Base-by-base conservation (phyloP, 1,140 invertebrate species). In the Heliconius hewitsoni region DNA sequence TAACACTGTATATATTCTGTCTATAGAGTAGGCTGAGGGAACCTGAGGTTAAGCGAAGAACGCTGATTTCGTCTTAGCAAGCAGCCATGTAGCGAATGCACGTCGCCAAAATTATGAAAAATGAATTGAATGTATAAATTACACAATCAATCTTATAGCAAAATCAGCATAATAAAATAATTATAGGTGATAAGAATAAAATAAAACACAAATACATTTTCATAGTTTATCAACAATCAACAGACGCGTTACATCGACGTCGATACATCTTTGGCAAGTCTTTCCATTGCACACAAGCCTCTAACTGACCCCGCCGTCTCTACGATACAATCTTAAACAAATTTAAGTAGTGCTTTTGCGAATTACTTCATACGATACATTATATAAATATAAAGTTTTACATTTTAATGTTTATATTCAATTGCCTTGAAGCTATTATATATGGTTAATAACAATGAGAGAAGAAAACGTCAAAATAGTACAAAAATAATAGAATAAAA, bases 211-310 rank as follows among this genome's bases (percentile, higher is more conserved):
- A 37, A 66, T 78, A 19, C 23, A 78, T 80, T 79, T 82, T 83
- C 77, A 81, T 81, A 89, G 88, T 93, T 92, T 92, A 89, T 90
- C 90, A 92, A 93, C 89, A 91, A 85, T 86, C 87, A 91, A 93
- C 87, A 91, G 86, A 85, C 81, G 80, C 86, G 73, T 87, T 86
- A 85, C 83, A 85, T 80, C 79, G 80, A 80, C 83, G 77, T 86
- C 90, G 89, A 85, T 91, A 90, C 89, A 87, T 93, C 92, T 93
- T 93, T 93, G 92, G 92, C 92, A 93, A 93, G 90, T 88, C 83
- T 90, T 87, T 50, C 52, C 78, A 81, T 76, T 73, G 80, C 72
- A 82, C 77, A 79, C 77, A 82, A 77, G 80, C 75, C 81, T 82
- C 83, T 55, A 78, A 71, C 37, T 77, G 77, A 79, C 72, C 30